Evolutionary conservation across 1,140 invertebrate species (phyloP).

Genomic region (Ips typographus): DNA sequence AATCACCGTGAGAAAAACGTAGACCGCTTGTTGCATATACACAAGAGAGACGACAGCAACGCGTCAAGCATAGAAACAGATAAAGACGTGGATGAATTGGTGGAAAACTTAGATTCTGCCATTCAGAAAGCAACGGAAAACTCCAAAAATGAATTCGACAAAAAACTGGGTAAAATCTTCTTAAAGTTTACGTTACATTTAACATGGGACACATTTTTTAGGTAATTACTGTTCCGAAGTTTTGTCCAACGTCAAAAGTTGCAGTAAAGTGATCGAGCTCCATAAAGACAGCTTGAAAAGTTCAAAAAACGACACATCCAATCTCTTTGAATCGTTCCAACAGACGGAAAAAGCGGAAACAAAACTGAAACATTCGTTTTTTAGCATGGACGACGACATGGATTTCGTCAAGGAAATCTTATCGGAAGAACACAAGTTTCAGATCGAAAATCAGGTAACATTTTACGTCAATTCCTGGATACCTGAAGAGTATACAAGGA

Average conservation of each 20-base stretch:
- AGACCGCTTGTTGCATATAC: too few relatives aligned
- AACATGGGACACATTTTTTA: slow-evolving; percentile 4
- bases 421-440: slow-evolving; percentile 44
- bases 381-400: slow-evolving; percentile 38
- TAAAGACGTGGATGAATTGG: slow-evolving; percentile 22
- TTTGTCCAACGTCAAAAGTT: slow-evolving; percentile 55
- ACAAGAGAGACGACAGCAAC: not conserved
- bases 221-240: slow-evolving; percentile 54
- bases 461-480: too few relatives aligned
- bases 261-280: slow-evolving; percentile 54
- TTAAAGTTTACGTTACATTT: not conserved
- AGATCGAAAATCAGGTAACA: slow-evolving; percentile 34
- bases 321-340: slow-evolving; percentile 46
- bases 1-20: too few relatives aligned
- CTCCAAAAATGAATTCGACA: slow-evolving; percentile 37
- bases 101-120: slow-evolving; percentile 20
- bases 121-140: slow-evolving; percentile 29
- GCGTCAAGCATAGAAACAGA: not conserved
- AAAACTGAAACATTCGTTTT: slow-evolving; percentile 43
- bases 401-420: slow-evolving; percentile 45
- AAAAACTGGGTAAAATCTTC: slow-evolving; percentile 39
- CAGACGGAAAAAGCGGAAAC: slow-evolving; percentile 49
- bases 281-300: slow-evolving; percentile 54
- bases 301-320: slow-evolving; percentile 52
- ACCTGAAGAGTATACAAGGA: too few relatives aligned